Evolutionary conservation across 2,113 vertebrate species (phyloP), one percentile per base, ranked within the genome.

Genomic region (Perognathus longimembris): DNA sequence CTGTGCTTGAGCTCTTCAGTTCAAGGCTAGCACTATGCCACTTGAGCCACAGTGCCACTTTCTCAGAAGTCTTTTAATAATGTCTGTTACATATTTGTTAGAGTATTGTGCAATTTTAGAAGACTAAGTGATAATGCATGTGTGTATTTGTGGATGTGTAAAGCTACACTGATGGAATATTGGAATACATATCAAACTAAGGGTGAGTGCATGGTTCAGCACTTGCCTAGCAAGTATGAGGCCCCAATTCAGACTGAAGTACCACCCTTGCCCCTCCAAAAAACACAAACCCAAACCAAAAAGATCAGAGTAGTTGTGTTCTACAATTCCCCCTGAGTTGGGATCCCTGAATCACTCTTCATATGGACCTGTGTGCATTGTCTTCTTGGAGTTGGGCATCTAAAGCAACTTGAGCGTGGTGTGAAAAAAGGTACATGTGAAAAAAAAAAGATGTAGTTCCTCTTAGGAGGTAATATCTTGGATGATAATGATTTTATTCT

Each of bases 81-180:
- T 75, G 24, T 89, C 74, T 67, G 24, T 10, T 76, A 32, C 24
- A 15, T 6, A 24, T 85, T 95, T 9, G 38, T 83, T 84, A 73
- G 42, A 90, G n/a, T 83, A 57, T 22, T 77, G 30, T 85, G 1
- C 80, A 73, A 18, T 94, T 83, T 89, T 93, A 63, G 66, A 89
- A 69, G 84, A 59, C 40, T 63, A 40, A 78, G 75, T 63, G 50
- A 69, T 66, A 90, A 57, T 81, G 59, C 32, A 92, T 28, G 54
- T 87, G 42, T n/a, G 1, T 86, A 38, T 82, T 81, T 94, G 42
- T 91, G 87, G 64, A 30, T 11, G 10, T 82, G 40, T 69, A 81
- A 81, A 85, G 34, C 34, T 90, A 0, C 94, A 28, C 81, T 21
- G 22, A 36, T 67, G 26, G 63, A 85, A 54, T 80, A 61, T 83